These are phyloP conservation scores for Vandiemenella viatica DNA, from an alignment of 2,888 invertebrate genomes.

Conservation along the genomic window DNA sequence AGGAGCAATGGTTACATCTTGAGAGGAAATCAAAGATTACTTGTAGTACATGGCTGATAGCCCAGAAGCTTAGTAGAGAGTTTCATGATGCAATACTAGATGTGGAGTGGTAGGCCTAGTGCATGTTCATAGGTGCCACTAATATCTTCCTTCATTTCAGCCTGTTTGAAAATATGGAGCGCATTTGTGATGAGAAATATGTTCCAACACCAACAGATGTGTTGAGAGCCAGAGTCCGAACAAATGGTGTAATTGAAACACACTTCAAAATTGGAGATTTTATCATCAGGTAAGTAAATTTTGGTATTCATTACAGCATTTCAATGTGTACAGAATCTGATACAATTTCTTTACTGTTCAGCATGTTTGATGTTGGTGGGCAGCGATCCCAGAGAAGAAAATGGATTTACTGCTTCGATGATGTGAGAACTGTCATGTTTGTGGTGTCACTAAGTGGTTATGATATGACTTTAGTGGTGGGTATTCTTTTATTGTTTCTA, in stretches of 20 bases:
- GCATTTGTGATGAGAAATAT: conserved; percentile 45
- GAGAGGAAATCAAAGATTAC: too few relatives aligned
- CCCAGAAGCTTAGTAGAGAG: too few relatives aligned
- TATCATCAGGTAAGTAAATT: conserved; percentile 9
- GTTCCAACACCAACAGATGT: conserved; percentile 48
- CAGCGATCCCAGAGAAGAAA: conserved; percentile 47
- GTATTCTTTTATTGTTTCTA: conserved; percentile 11
- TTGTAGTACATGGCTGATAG: too few relatives aligned
- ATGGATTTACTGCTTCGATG: conserved; percentile 54
- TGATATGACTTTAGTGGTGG: conserved; percentile 44
- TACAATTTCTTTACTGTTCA: conserved; percentile 18
- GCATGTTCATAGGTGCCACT: too few relatives aligned
- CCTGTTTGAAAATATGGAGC: conserved; percentile 50
- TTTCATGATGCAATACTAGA: too few relatives aligned
- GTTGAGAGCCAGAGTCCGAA: conserved; percentile 42
- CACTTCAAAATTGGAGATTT: conserved; percentile 38
- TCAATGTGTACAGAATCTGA: too few relatives aligned
- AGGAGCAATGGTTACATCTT: too few relatives aligned
- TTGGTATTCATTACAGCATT: not conserved
- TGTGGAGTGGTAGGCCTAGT: too few relatives aligned
- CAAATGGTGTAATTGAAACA: conserved; percentile 50
- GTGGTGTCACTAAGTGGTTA: conserved; percentile 49
- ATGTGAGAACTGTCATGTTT: conserved; percentile 45
- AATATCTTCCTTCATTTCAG: too few relatives aligned
- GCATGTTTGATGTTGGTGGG: conserved; percentile 51